Base-by-base conservation (phyloP, 2,888 invertebrate species). In the Synanthedon myopaeformis region DNA sequence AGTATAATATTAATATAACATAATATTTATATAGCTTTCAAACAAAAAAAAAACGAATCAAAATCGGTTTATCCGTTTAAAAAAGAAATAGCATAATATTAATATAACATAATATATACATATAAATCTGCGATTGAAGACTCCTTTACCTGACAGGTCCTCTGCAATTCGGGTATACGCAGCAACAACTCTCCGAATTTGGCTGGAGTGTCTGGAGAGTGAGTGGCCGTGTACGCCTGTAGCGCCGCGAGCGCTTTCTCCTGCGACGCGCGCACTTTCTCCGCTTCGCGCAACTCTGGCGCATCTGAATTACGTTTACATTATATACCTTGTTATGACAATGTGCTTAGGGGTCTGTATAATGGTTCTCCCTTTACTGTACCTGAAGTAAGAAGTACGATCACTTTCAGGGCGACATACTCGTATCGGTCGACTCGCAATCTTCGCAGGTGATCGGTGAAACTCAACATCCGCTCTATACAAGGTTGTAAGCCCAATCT, bases 361-460 rank as follows among this genome's bases (percentile, higher is more conserved):
- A 35, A 28, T 28, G 28, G 8, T 28, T 28, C 8, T 8, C 28
- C 8, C 1, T 28, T 28, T 28, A 8, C 35, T 35, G 35, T 82
- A 97, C 97, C 96, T 74, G 97, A 96, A 62, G 96, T 95, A 66
- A 97, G 91, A 53, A 97, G 90, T 57, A 97, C 93, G 69, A 97
- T 95, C 62, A 96, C 96, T 89, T 98, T 98, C 90, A 98, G 93
- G 62, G 97, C 97, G 64, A 97, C 97, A 79, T 97, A 98, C 87
- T 98, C 98, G 80, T 97, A 97, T 69, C 96, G 92, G 85, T 98
- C 98, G 42, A 98, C 95, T 65, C 95, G 90, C 61, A 98, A 89
- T 62, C 97, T 88, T 64, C 97, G 89, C 69, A 98, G 86, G 79
- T 97, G 96, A 74, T 97, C 96, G 0, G 97, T 96, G 81, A 98